Percentiles rank a stretch among this genome's conserved stretches.
phyloP scores from a whole-genome alignment of 2,113 vertebrate genomes.

The Piprites chloris region DNA sequence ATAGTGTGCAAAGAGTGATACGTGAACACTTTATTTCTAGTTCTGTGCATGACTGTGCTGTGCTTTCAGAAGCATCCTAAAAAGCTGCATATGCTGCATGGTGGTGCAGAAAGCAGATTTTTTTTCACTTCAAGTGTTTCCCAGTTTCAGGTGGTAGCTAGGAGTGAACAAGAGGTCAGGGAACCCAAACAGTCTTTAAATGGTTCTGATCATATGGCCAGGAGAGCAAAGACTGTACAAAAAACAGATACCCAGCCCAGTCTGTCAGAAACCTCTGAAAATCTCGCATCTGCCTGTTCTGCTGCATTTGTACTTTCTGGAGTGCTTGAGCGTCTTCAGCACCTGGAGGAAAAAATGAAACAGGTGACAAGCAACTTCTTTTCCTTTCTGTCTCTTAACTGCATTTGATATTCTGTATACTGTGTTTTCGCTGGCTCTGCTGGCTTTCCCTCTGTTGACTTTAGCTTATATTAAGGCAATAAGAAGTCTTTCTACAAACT shows the following conservation, averaged over 20 bases:
- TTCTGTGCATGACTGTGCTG: not conserved
- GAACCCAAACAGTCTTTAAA: constrained; percentile 67
- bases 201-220: constrained; percentile 65
- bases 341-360: constrained; percentile 89
- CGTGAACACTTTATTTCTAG: not conserved
- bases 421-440: not conserved
- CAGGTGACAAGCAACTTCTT: constrained; percentile 85
- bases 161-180: constrained; percentile 74
- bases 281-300: constrained; percentile 75
- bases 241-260: constrained; percentile 65
- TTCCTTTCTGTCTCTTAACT: not conserved
- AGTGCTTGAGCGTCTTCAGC: constrained; percentile 89
- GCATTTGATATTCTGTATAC: not conserved
- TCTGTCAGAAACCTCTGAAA: constrained; percentile 69
- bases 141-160: constrained; percentile 81
- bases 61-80: not conserved
- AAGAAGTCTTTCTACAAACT: not conserved
- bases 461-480: not conserved
- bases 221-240: constrained; percentile 70
- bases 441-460: not conserved
- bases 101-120: constrained; percentile 3
- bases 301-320: constrained; percentile 84
- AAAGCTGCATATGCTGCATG: constrained; percentile 1
- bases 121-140: constrained; percentile 74
- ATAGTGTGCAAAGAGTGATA: not conserved